Percentiles rank a stretch among this genome's conserved stretches.
phyloP scores from a whole-genome alignment of 1,140 invertebrate species.

The Drepana arcuata region DNA sequence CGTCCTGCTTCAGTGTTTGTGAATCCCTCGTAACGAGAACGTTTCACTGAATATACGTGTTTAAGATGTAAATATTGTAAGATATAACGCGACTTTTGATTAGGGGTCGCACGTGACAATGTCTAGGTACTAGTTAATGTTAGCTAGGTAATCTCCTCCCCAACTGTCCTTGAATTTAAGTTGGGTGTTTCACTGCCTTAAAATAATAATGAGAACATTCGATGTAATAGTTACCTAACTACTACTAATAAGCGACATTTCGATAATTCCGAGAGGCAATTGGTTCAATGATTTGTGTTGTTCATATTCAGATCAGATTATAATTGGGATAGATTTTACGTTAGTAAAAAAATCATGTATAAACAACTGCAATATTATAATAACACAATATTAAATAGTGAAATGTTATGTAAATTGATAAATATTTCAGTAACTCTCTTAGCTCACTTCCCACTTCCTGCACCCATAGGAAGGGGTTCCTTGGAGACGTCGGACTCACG shows the following conservation, averaged over 20 bases:
- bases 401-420: conserved; percentile 19
- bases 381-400: conserved; percentile 8
- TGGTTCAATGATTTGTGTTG: no score
- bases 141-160: conserved; percentile 70
- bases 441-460: conserved; percentile 25
- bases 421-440: conserved; percentile 19
- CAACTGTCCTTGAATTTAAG: conserved; percentile 66
- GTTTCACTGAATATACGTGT: conserved; percentile 46
- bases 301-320: no score
- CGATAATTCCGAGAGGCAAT: conserved; percentile 53
- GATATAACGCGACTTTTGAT: conserved; percentile 56
- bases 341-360: no score
- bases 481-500: no score
- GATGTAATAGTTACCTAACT: conserved; percentile 64
- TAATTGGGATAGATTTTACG: no score
- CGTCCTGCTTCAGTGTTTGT: conserved; percentile 53
- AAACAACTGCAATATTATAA: no score
- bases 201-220: conserved; percentile 58
- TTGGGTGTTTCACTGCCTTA: conserved; percentile 71
- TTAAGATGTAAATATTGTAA: conserved; percentile 70
- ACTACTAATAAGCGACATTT: conserved; percentile 60
- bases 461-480: no score
- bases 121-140: conserved; percentile 69
- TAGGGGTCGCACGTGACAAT: conserved; percentile 66
- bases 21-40: conserved; percentile 35